Evolutionary conservation across 2,888 invertebrate genomes (phyloP).

Genomic region (Chrysolina haemoptera): DNA sequence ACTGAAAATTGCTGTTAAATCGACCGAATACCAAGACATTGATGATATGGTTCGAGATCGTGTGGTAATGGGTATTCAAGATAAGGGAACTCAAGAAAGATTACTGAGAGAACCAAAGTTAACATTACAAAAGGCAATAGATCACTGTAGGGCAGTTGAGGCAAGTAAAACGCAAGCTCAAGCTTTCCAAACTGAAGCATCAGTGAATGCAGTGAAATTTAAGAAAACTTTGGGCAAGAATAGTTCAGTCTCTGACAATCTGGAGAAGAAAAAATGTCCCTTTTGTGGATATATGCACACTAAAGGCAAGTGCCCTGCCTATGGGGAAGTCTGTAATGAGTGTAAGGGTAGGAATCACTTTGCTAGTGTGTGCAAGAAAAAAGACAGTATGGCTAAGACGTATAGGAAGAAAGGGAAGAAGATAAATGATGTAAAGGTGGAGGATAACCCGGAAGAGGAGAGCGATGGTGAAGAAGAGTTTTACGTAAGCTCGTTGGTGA

Average conservation of each 20-base stretch:
- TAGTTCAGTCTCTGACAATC: no score
- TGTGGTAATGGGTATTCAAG: constrained; percentile 54
- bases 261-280: constrained; percentile 3
- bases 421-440: neutral
- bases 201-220: neutral
- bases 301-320: constrained; percentile 13
- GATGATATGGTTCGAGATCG: constrained; percentile 55
- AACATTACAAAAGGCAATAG: constrained; percentile 48
- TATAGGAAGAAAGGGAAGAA: neutral
- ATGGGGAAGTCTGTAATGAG: constrained; percentile 6
- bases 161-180: constrained; percentile 47
- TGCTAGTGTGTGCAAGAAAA: constrained; percentile 20
- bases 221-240: neutral
- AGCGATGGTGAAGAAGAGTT: neutral
- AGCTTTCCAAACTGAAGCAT: constrained; percentile 42
- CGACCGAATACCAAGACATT: constrained; percentile 52
- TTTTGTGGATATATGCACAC: constrained; percentile 21
- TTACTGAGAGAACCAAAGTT: constrained; percentile 50
- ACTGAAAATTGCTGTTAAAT: constrained; percentile 52
- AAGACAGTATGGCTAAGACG: neutral
- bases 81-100: constrained; percentile 49
- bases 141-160: constrained; percentile 51
- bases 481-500: constrained; percentile 1
- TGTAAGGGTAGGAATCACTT: constrained; percentile 15
- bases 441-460: constrained; percentile 2